Percentiles rank a stretch among this genome's conserved stretches.
phyloP scores from a whole-genome alignment of 2,797 vertebrate genomes.

The Peromyscus eremicus region DNA sequence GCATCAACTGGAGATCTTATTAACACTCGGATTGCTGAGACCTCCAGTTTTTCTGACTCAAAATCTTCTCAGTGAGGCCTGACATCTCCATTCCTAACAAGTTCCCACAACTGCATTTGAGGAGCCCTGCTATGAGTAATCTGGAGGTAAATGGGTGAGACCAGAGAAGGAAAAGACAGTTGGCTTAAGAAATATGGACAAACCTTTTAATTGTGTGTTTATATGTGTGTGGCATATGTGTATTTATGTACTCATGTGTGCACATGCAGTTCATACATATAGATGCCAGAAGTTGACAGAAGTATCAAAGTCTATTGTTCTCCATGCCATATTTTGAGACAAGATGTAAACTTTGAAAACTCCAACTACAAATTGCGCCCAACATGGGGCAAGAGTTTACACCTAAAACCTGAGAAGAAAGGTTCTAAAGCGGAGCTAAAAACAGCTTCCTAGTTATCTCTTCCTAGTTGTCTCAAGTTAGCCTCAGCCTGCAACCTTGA shows the following conservation, averaged over 20 bases:
- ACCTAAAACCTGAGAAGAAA: too few relatives aligned
- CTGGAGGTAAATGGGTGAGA: background rate
- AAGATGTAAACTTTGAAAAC: background rate
- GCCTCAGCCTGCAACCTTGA: too few relatives aligned
- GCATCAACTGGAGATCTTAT: background rate
- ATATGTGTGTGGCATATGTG: background rate
- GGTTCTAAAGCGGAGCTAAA: too few relatives aligned
- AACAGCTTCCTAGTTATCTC: too few relatives aligned
- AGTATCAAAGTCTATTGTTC: background rate
- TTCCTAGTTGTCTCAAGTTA: too few relatives aligned
- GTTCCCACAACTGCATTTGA: background rate
- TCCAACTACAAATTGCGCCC: too few relatives aligned
- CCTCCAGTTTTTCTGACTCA: background rate
- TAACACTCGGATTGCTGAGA: background rate
- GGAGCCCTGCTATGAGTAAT: background rate
- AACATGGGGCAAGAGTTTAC: too few relatives aligned
- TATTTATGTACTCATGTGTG: background rate
- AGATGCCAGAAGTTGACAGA: background rate
- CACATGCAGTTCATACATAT: background rate
- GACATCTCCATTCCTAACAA: background rate
- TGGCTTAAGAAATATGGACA: background rate
- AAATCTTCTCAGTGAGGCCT: background rate
- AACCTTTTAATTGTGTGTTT: background rate
- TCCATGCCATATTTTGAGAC: background rate
- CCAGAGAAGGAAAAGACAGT: background rate